These are phyloP conservation scores for Drosophila obscura DNA, from an alignment of 1,140 invertebrate genomes.

Conservation along the genomic window DNA sequence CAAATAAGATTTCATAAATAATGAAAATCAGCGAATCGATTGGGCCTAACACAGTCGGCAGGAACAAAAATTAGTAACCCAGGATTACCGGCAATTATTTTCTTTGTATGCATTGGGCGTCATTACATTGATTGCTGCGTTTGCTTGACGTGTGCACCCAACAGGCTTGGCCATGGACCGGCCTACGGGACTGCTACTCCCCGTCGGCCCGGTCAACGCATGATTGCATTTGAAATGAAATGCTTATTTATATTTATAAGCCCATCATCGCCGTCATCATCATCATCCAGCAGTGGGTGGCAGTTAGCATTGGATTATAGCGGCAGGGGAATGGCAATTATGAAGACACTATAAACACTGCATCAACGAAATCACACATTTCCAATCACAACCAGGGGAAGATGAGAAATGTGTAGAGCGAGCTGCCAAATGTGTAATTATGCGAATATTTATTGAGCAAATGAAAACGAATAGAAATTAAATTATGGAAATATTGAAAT, in stretches of 20 bases:
- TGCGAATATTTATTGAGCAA: too few species aligned
- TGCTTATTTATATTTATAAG: constrained; percentile 79
- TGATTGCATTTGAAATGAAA: constrained; percentile 69
- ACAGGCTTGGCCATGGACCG: neutral
- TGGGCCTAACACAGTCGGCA: constrained; percentile 35
- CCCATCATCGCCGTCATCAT: constrained; percentile 51
- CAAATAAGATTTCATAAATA: constrained; percentile 78
- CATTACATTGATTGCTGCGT: constrained; percentile 79
- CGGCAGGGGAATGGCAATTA: neutral
- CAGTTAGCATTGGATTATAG: constrained; percentile 16
- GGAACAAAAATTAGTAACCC: constrained; percentile 70
- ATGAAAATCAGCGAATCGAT: constrained; percentile 62
- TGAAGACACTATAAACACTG: too few species aligned
- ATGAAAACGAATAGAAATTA: too few species aligned
- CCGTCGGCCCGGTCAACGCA: constrained; percentile 43
- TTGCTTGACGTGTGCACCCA: constrained; percentile 51
- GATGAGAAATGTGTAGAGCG: too few species aligned
- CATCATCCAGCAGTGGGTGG: constrained; percentile 17
- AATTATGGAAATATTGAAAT: too few species aligned
- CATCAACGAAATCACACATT: too few species aligned
- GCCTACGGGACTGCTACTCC: too few species aligned
- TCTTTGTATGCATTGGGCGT: constrained; percentile 75
- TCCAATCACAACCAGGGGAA: too few species aligned
- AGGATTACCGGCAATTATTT: constrained; percentile 80
- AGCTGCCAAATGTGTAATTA: too few species aligned